Percentiles rank a stretch among this genome's conserved stretches.
These are phyloP conservation scores for Lepus europaeus DNA, from an alignment of 2,113 vertebrate genomes.

Conservation along the genomic window DNA sequence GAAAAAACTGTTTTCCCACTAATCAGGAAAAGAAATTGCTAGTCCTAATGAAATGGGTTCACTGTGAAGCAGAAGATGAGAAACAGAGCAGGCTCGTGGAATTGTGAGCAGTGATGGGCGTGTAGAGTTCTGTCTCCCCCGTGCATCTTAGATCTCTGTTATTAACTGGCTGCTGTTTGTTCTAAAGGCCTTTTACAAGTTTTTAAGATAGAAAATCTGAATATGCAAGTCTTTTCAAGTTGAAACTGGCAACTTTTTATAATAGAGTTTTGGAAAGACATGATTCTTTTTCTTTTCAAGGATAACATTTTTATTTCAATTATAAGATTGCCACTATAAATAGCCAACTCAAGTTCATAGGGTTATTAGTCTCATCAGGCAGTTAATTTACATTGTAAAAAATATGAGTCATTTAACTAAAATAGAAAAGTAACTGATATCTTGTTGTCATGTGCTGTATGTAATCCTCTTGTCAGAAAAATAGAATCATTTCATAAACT, in stretches of 20 bases:
- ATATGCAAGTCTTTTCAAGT: slow-evolving; percentile 62
- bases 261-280: slow-evolving; percentile 31
- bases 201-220: slow-evolving; percentile 63
- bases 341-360: slow-evolving; percentile 63
- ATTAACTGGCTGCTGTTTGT: slow-evolving; percentile 47
- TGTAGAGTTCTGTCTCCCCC: not conserved
- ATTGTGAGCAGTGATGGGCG: slow-evolving; percentile 27
- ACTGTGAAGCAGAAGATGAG: slow-evolving; percentile 25
- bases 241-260: slow-evolving; percentile 53
- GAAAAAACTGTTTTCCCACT: not conserved
- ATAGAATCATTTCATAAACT: slow-evolving; percentile 53
- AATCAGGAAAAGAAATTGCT: not conserved
- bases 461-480: slow-evolving; percentile 59
- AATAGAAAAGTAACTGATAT: slow-evolving; percentile 48
- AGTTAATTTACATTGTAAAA: slow-evolving; percentile 69
- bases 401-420: slow-evolving; percentile 62
- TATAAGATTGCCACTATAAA: slow-evolving; percentile 69
- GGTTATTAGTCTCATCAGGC: slow-evolving; percentile 55
- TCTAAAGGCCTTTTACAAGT: slow-evolving; percentile 15
- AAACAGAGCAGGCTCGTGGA: not conserved
- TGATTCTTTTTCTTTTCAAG: slow-evolving; percentile 26
- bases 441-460: not conserved
- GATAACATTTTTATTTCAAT: slow-evolving; percentile 74
- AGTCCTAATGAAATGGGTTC: not conserved
- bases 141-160: not conserved